Evolutionary conservation across 35 echinoderm and acorn worm species (phyloP).

Genomic region (Lytechinus variegatus): DNA sequence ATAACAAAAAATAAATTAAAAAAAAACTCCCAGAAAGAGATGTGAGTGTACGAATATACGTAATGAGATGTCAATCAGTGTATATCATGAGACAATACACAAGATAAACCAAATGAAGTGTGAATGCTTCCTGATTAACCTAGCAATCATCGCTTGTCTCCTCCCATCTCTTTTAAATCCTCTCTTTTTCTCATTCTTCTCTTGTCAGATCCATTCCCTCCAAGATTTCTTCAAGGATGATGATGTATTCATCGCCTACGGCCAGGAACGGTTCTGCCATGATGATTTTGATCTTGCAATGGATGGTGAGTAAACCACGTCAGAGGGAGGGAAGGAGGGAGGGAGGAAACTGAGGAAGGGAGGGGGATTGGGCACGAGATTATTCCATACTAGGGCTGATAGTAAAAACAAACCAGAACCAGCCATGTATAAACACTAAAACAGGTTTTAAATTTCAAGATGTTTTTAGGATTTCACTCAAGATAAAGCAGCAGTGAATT

Average conservation of each 20-base stretch:
- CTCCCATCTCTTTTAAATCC: not conserved
- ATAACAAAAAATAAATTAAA: no score
- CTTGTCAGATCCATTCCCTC: conserved; percentile 68
- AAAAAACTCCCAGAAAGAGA: no score
- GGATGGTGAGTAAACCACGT: conserved; percentile 68
- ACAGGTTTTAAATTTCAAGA: no score
- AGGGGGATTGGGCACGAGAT: not conserved
- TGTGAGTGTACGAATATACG: no score
- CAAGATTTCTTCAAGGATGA: conserved; percentile 99
- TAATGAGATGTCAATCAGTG: no score
- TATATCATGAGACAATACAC: no score
- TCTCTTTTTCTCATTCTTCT: not conserved
- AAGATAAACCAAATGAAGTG: no score
- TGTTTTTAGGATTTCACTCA: no score
- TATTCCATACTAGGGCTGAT: not conserved
- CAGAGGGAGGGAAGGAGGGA: not conserved
- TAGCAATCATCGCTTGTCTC: conserved; percentile 9
- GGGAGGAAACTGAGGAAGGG: not conserved
- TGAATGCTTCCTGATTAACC: not conserved
- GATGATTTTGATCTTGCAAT: conserved; percentile 94
- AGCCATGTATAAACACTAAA: no score
- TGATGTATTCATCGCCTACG: conserved; percentile 98
- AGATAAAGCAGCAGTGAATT: no score
- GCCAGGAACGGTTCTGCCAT: conserved; percentile 90
- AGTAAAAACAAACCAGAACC: no score